Conservation (phyloP, 2,888 invertebrate species). For the Cheilosia grossa region DNA sequence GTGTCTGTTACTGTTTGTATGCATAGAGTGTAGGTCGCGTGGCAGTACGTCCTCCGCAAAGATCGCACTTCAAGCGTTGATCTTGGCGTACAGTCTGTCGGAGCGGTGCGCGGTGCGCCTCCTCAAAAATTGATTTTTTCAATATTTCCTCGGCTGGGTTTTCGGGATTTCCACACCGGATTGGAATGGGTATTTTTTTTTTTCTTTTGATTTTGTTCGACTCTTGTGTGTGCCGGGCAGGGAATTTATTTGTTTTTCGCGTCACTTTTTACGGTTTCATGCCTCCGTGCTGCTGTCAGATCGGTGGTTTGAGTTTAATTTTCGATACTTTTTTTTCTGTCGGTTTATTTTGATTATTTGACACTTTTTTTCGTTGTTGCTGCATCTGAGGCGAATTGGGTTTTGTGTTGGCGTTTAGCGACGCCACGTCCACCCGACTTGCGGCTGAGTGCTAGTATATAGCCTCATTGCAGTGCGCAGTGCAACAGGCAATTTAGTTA, state of each 20-base stretch:
- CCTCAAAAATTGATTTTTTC: conserved; percentile 62
- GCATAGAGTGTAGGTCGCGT: conserved; percentile 47
- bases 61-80: conserved; percentile 34
- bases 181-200: conserved; percentile 19
- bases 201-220: conserved; percentile 20
- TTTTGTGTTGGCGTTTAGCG: conserved; percentile 71
- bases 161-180: not conserved
- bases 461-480: conserved; percentile 30
- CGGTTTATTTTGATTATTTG: conserved; percentile 64
- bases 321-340: conserved; percentile 40
- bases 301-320: conserved; percentile 68
- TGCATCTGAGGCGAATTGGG: conserved; percentile 50
- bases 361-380: conserved; percentile 20
- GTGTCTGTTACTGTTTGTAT: not conserved
- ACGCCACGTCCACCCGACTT: conserved; percentile 70
- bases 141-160: conserved; percentile 41
- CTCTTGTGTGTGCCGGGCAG: conserved; percentile 39
- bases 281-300: conserved; percentile 70
- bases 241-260: conserved; percentile 68
- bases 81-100: conserved; percentile 40
- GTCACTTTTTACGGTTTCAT: conserved; percentile 66
- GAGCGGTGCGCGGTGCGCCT: conserved; percentile 46
- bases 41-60: conserved; percentile 68
- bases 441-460: conserved; percentile 21
- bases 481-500: conserved; percentile 70